Base-by-base conservation (phyloP, 2,113 vertebrate genomes). In the Eulacestoma nigropectus region DNA sequence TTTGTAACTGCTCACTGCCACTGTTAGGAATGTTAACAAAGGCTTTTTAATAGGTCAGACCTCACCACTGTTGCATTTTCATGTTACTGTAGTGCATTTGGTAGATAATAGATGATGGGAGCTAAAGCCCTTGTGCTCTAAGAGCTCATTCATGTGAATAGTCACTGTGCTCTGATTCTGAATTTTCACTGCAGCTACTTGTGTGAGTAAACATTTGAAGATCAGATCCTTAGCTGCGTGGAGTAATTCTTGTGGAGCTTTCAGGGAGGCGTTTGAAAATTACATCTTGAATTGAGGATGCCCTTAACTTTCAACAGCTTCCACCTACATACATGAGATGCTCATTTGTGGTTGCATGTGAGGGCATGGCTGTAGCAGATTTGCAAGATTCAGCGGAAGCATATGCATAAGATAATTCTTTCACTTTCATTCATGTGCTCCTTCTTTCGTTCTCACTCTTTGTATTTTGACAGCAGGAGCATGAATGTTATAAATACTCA, bases 271-370 rank as follows among this genome's bases (percentile, higher is more conserved):
- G 2, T 92, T 90, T 65, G 72, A 83, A 89, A 74, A 86, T 67
- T 67, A 27, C 42, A 35, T 84, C 59, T 75, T 78, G 55, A 53
- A 47, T 68, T 68, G 67, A 94, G 85, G 59, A 65, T 97, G 76
- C 20, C 52, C 85, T 93, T 80, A 53, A 56, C 94, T 97, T 93
- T 92, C 93, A 92, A 39, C 73, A 81, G 39, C 60, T 95, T 62
- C 82, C 93, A 92, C 85, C 90, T 87, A 96, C 89, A 69, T 92
- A 75, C 29, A 41, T 37, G 78, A 76, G 73, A 78, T 77, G 59
- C 63, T 65, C 76, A 85, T 59, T 88, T 93, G 56, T 81, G 87
- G 55, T 84, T 93, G 60, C 65, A 78, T 73, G 75, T 67, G 83
- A 67, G n/a, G 79, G 75, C 80, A 76, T 82, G 94, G 86, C 73